Base-by-base conservation (phyloP, 1,140 invertebrate genomes). In the Ips typographus region DNA sequence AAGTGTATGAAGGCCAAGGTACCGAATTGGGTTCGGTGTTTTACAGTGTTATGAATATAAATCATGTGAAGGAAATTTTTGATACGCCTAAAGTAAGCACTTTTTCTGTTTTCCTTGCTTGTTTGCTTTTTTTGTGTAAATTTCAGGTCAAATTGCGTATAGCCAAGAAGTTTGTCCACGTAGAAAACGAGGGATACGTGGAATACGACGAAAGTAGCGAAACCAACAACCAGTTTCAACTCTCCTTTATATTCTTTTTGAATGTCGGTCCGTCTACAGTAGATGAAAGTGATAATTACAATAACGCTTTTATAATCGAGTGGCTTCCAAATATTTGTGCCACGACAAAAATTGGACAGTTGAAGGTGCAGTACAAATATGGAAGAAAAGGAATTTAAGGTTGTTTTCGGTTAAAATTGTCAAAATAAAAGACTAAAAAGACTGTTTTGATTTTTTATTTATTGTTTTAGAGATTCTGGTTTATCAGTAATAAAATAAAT, bases 41-140 rank as follows among this genome's bases (percentile, higher is more conserved):
- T 88, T 92, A 89, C 89, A 85, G 89, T 70, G 89, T 93, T 40
- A 89, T 86, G 8, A 91, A 90, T 79, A 86, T 91, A 40, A 73
- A 89, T 4, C 89, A 92, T 70, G 85, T 92, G 0, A 90, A 91
- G 73, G 86, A 89, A 76, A 91, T 92, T 69, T 92, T 93, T 81
- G 88, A 91, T 70, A 91, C 88, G 3, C 80, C 86, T 2, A 77
- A 88, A 65, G 88, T 90, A 79, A 80, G 78, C 71, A 53, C 39
- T 47, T 68, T 53, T 56, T 40, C 8, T 64, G 5, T 39, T 3
- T 56, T 56, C 37, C 7, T 37, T 37, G 1, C n/a, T 40, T 1
- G 58, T 36, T 62, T 6, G 37, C 22, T 62, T 37, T 4, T 7
- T 53, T 2, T 64, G 39, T 2, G n/a, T 8, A 8, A 49, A 38